Evolutionary conservation across 2,797 vertebrate species (phyloP).

Genomic region (Florisuga fusca): DNA sequence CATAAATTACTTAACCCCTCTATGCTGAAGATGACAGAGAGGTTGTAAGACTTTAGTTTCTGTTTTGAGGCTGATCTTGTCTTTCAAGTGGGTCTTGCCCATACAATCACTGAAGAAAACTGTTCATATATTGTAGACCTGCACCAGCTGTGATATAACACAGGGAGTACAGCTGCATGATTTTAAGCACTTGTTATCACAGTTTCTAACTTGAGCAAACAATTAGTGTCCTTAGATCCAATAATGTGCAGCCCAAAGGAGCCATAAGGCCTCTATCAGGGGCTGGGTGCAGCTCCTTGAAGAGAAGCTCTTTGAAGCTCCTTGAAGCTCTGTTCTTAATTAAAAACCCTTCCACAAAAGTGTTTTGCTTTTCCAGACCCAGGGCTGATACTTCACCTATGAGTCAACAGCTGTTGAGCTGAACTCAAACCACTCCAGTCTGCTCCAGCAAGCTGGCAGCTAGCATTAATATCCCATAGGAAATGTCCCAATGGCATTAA

Average conservation of each 20-base stretch:
- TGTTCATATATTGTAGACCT: neutral
- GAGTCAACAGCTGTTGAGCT: conserved; percentile 24
- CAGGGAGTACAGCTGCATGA: neutral
- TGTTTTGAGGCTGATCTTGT: neutral
- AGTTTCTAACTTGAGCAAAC: neutral
- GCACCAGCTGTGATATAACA: neutral
- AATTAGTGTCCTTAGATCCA: neutral
- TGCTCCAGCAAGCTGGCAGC: neutral
- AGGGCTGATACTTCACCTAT: accelerated
- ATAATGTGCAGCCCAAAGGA: neutral
- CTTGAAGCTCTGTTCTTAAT: neutral
- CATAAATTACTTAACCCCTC: neutral
- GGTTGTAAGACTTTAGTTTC: neutral
- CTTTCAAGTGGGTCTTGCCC: neutral
- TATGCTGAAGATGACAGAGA: neutral
- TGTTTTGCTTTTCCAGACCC: neutral
- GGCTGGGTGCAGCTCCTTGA: neutral
- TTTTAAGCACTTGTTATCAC: neutral
- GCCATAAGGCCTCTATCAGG: neutral
- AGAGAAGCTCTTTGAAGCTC: too few species aligned
- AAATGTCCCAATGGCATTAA: neutral
- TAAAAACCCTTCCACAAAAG: neutral
- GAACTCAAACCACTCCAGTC: neutral
- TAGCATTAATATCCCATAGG: neutral
- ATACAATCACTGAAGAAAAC: neutral